Conservation (phyloP, 2,113 vertebrate genomes). For the Pachyramphus minor region DNA sequence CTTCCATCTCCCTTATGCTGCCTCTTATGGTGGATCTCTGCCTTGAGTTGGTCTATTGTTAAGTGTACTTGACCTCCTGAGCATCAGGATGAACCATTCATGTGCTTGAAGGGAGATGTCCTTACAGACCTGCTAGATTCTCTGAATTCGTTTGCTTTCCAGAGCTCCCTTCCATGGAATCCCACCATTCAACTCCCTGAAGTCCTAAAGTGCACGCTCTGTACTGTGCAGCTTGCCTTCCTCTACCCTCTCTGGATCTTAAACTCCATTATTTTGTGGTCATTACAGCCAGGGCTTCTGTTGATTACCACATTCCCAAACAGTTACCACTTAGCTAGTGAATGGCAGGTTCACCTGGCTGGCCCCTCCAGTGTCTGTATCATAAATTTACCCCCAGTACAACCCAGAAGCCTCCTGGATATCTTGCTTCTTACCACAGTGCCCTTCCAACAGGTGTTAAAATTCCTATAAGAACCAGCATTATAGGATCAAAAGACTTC, state of each 20-base stretch:
- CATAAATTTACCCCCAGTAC: background rate
- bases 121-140: background rate
- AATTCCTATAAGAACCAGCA: background rate
- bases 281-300: background rate
- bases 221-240: background rate
- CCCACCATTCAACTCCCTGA: background rate
- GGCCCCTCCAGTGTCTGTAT: background rate
- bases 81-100: background rate
- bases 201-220: background rate
- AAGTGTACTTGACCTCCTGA: background rate
- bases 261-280: background rate
- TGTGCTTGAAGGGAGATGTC: background rate
- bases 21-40: background rate
- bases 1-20: background rate
- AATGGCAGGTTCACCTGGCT: background rate
- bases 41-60: background rate
- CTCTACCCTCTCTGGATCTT: background rate
- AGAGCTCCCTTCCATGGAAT: background rate
- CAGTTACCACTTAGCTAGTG: background rate
- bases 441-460: background rate
- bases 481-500: background rate
- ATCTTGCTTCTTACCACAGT: background rate
- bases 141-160: background rate
- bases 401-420: background rate
- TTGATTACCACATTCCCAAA: background rate